phyloP scores from a whole-genome alignment of 2,113 vertebrate genomes.

The Corythornis vintsioides region DNA sequence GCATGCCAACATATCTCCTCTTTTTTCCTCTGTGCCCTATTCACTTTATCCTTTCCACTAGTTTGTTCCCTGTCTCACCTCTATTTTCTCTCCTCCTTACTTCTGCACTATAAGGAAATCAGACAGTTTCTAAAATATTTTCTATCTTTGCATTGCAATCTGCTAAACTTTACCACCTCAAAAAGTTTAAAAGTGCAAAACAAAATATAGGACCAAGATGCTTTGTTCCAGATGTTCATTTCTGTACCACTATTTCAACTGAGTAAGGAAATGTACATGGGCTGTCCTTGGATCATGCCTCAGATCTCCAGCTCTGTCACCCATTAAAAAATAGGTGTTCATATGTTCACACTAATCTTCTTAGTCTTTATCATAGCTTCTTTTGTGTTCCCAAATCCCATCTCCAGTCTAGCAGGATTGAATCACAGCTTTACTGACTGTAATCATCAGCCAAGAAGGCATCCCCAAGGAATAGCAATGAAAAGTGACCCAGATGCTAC shows the following conservation, averaged over 20 bases:
- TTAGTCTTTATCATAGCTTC: not conserved
- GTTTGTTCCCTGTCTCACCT: not conserved
- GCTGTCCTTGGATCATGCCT: too few relatives aligned
- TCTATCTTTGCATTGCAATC: not conserved
- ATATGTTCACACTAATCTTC: not conserved
- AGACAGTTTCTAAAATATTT: not conserved
- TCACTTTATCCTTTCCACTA: not conserved
- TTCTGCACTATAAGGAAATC: not conserved
- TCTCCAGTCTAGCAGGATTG: not conserved
- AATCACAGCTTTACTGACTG: not conserved
- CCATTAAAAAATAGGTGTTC: not conserved
- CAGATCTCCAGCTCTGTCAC: not conserved
- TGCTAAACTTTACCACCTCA: not conserved
- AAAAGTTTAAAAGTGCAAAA: not conserved
- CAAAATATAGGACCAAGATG: not conserved
- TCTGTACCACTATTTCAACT: not conserved
- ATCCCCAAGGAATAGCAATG: not conserved
- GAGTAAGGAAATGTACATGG: not conserved
- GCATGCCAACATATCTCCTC: conserved; percentile 42
- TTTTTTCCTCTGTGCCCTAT: not conserved
- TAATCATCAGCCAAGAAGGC: not conserved
- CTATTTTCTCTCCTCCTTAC: not conserved
- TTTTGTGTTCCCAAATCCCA: not conserved
- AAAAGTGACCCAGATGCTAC: not conserved
- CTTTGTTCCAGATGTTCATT: not conserved